Evolutionary conservation across 2,797 vertebrate species (phyloP), one percentile per base, ranked within the genome.

Genomic region (Tragopan temminckii): DNA sequence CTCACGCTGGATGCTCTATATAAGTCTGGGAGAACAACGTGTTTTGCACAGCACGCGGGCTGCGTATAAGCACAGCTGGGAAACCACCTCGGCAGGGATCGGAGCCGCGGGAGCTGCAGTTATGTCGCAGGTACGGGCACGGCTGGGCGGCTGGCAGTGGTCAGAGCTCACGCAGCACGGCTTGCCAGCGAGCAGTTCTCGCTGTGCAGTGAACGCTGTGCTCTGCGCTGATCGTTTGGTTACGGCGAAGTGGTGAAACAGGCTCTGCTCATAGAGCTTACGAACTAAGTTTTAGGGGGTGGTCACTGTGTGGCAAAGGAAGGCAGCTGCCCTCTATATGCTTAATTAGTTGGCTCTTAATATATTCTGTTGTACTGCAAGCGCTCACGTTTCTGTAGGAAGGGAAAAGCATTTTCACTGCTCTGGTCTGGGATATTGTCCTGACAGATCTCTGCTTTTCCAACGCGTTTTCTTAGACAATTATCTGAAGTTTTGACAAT

Each of bases 61-160:
- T 76, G 95, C 90, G 83, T 95, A 86, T 85, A 68, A 53, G 75
- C 88, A 43, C 46, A 91, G 82, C 68, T 10, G 17, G 89, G 86
- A 76, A 83, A 14, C 72, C 9, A 48, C 84, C 79, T 66, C 55
- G 1, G 84, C 27, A 74, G 81, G 85, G 86, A 77, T 82, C 72
- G 38, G 58, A 3, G 62, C 13, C 0, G 59, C 79, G 85, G 4
- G 14, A 88, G 69, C 63, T 36, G 53, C 95, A 85, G 85, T 96
- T 71, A 98, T 98, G 98, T 98, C 98, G 38, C 97, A 98, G 98
- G 98, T 98, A 98, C 25, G 86, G 58, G 84, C 33, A 15, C 46
- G 19, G 10, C 2, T 12, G n/a, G n/a, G 4, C 38, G 88, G 46
- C 50, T 52, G 50, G 50, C 50, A 29, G 25, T 25, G 50, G 50